Evolutionary conservation across 2,888 invertebrate species (phyloP).

Genomic region (Rhagonycha fulva): DNA sequence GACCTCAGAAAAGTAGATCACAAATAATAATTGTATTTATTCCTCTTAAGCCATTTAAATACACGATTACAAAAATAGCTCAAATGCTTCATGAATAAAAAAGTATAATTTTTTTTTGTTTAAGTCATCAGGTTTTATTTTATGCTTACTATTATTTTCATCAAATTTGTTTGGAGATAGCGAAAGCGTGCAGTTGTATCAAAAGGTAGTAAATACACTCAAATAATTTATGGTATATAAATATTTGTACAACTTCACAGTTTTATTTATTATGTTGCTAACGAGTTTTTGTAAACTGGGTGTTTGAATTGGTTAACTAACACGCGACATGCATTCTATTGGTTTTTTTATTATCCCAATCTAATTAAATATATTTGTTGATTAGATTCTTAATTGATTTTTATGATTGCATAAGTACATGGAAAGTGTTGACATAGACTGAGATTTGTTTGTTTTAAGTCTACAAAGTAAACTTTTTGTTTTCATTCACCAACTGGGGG

Average conservation of each 20-base stretch:
- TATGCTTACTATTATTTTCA: neutral
- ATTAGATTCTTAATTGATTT: neutral
- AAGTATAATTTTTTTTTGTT: too few species aligned
- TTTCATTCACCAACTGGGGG: too few species aligned
- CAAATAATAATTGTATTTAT: too few species aligned
- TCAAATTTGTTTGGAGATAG: neutral
- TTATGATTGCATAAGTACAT: neutral
- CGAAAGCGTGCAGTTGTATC: neutral
- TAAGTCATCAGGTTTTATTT: too few species aligned
- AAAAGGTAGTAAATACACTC: neutral
- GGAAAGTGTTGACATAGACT: neutral
- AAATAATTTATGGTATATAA: neutral
- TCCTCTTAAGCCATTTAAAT: too few species aligned
- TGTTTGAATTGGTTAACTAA: neutral
- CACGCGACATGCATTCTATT: neutral
- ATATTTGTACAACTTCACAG: neutral
- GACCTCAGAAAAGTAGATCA: too few species aligned
- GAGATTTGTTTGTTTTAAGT: neutral
- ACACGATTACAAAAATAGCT: too few species aligned
- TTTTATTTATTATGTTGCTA: neutral
- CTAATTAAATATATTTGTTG: neutral
- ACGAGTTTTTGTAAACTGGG: neutral
- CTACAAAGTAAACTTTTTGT: neutral
- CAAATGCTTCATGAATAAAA: too few species aligned
- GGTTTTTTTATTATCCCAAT: neutral